Base-by-base conservation (phyloP, 2,113 vertebrate species). In the Coregonus clupeaformis region DNA sequence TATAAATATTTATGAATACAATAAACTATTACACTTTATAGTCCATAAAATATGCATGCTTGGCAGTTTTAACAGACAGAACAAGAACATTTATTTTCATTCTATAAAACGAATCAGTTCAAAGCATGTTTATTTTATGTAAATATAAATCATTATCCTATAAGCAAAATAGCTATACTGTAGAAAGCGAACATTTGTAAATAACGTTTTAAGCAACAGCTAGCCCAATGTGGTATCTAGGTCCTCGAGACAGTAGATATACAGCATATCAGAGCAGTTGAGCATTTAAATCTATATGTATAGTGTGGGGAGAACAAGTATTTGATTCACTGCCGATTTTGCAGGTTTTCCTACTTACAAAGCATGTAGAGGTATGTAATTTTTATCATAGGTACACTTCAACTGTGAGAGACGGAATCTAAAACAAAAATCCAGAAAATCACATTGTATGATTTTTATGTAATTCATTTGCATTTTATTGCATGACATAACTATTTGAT, bases 241-340 rank as follows among this genome's bases (percentile, higher is more conserved):
- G 91, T 91, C 88, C 93, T 84, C 82, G 85, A 92, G 89, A 95
- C 94, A 96, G 95, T 95, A 96, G 94, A 91, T 91, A 89, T 94
- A 94, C 94, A 94, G 93, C 89, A 90, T 93, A 87, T 91, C 85
- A 87, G 92, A 94, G 92, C 93, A 94, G 92, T 92, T 92, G 75
- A n/a, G n/a, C n/a, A n/a, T n/a, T n/a, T n/a, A n/a, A n/a, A n/a
- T n/a, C n/a, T n/a, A n/a, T n/a, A n/a, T n/a, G n/a, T n/a, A n/a
- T n/a, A n/a, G n/a, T n/a, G n/a, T n/a, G n/a, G n/a, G n/a, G n/a
- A n/a, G n/a, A n/a, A n/a, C n/a, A n/a, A n/a, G n/a, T n/a, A n/a
- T n/a, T n/a, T n/a, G n/a, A n/a, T n/a, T n/a, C n/a, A n/a, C n/a
- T n/a, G n/a, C n/a, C n/a, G n/a, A n/a, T n/a, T n/a, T n/a, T n/a